A percentile compares a stretch with the other conserved stretches of the same genome.
phyloP scores from a whole-genome alignment of 2,888 invertebrate species.

The Acanthosepion pharaonis region DNA sequence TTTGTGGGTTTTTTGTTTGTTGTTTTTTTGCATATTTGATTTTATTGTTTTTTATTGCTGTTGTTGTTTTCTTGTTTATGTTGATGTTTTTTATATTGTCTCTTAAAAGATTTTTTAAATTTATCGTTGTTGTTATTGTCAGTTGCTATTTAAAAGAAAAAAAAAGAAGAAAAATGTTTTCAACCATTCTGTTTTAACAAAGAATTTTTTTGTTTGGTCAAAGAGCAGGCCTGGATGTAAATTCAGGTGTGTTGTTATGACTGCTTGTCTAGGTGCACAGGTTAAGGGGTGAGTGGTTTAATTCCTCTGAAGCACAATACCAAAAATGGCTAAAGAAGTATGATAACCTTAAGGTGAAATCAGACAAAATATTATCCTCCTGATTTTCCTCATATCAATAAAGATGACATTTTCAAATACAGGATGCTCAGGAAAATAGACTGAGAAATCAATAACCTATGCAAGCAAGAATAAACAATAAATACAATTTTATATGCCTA shows the following conservation, averaged over 20 bases:
- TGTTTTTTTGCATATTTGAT: slow-evolving; percentile 34
- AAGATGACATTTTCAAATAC: too few species aligned
- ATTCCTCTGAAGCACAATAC: neutral
- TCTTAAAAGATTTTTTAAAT: neutral
- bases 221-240: neutral
- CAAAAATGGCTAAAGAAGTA: neutral
- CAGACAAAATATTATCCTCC: too few species aligned
- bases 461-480: too few species aligned
- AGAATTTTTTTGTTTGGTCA: neutral
- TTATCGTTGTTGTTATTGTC: slow-evolving; percentile 4
- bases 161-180: neutral
- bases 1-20: neutral
- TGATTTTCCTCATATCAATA: too few species aligned
- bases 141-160: neutral
- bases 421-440: too few species aligned
- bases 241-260: neutral
- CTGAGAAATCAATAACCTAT: too few species aligned
- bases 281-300: neutral
- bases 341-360: neutral
- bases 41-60: slow-evolving; percentile 37
- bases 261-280: neutral
- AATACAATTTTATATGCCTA: too few species aligned
- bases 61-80: slow-evolving; percentile 15
- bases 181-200: neutral
- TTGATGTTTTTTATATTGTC: neutral